These are phyloP conservation scores for Alectoris magna DNA, from an alignment of 2,797 vertebrate genomes.

Conservation along the genomic window DNA sequence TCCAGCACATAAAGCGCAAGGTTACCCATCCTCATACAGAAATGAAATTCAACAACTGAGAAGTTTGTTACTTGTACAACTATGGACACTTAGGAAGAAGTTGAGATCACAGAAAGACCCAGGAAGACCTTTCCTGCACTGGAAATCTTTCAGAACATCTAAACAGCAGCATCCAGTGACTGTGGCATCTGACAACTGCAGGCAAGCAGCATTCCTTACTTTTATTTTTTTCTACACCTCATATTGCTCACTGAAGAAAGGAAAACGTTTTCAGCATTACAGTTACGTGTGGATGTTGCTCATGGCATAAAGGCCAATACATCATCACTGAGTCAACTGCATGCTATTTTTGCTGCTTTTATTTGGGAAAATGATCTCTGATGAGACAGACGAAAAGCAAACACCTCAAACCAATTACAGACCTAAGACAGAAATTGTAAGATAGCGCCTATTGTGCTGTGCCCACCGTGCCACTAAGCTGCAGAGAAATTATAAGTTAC, in stretches of 20 bases:
- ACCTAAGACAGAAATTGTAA: background rate
- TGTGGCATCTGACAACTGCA: background rate
- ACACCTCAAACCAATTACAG: background rate
- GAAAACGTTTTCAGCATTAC: background rate
- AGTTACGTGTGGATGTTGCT: background rate
- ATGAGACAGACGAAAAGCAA: background rate
- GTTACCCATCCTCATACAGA: background rate
- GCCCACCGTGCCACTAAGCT: background rate
- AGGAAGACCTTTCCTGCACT: background rate
- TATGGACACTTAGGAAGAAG: background rate
- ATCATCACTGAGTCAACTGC: background rate
- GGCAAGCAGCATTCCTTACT: background rate
- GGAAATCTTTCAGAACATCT: background rate
- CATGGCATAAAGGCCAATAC: background rate
- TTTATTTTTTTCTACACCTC: background rate
- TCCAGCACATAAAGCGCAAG: background rate
- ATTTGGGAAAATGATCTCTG: background rate
- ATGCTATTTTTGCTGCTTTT: background rate
- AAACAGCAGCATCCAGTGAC: background rate
- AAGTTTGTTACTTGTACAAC: background rate
- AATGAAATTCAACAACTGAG: background rate
- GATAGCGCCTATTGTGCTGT: background rate
- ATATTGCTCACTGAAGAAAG: background rate
- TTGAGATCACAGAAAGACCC: background rate
- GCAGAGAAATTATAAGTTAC: background rate